Evolutionary conservation across 1,140 invertebrate genomes (phyloP), one percentile per base, ranked within the genome.

Genomic region (Drosophila takahashii): DNA sequence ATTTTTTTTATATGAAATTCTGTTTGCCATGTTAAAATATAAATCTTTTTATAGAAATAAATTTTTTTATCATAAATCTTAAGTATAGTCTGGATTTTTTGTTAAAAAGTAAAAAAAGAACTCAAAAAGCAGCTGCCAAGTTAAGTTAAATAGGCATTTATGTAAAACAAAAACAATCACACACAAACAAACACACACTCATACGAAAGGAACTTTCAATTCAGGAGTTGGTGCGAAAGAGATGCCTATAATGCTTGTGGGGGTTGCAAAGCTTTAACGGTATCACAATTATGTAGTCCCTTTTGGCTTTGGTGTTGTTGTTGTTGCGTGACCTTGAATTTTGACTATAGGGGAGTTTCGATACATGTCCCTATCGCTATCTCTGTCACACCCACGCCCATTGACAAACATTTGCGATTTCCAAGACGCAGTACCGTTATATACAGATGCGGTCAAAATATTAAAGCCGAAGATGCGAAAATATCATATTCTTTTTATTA

Each of bases 271-370:
- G 72, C 71, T 76, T 65, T 53, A 76, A 66, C 60, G 71, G 71
- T 66, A 66, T 69, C 41, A 34, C 10, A 58, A 75, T 76, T 76
- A 75, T 75, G 72, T 76, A 36, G 66, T 51, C 36, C 29, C 34
- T 51, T 10, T 27, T 47, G 32, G 34, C 27, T 18, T 16, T 71
- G 36, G 36, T 60, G 22, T 57, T 72, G 41, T 71, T 44, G 50
- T 74, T 75, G 71, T 57, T 75, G 36, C 39, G 41, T 77, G 73
- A 77, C 73, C 73, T 77, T 77, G 72, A 77, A 77, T 76, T 72
- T 75, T 41, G 52, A 52, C 37, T 53, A 53, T 51, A 51, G 41
- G 60, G 64, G 72, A 67, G 72, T 60, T 58, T 54, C 61, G 59
- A 65, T 65, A 65, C 44, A 48, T 50, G 45, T 51, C 27, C 32